Conservation (phyloP, 2,113 vertebrate genomes). For the Ceyx melanurus region DNA sequence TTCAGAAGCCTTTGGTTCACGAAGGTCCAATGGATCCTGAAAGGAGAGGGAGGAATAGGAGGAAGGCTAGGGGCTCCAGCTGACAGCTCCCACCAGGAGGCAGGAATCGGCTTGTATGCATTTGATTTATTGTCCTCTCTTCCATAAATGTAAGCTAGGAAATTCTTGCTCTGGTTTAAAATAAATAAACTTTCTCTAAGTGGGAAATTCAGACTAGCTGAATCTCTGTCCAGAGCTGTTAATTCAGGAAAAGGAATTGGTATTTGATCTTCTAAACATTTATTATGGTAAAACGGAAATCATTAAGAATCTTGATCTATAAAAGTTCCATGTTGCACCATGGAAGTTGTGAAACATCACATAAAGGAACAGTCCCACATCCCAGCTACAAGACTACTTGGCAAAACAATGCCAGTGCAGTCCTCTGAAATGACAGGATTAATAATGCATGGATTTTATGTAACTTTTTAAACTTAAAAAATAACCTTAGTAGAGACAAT, state of each 20-base stretch:
- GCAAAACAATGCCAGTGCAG: background rate
- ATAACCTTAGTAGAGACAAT: background rate
- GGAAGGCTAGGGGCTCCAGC: background rate
- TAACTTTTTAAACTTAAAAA: background rate
- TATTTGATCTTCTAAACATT: background rate
- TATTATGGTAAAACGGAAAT: background rate
- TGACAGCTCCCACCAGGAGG: background rate
- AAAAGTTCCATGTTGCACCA: background rate
- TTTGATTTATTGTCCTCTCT: constrained; percentile 4
- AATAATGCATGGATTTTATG: background rate
- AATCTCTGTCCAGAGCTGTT: background rate
- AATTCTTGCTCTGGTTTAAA: background rate
- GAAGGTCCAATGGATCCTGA: background rate
- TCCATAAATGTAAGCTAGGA: background rate
- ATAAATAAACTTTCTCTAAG: constrained; percentile 1
- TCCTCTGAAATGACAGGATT: background rate
- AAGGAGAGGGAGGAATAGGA: background rate
- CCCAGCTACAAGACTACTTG: background rate
- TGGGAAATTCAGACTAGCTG: background rate
- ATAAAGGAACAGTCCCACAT: background rate
- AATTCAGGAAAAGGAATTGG: background rate
- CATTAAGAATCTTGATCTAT: background rate
- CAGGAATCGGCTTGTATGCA: background rate
- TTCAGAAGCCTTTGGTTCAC: background rate
- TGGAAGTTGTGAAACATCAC: background rate